phyloP scores from a whole-genome alignment of 2,113 vertebrate genomes.

The Oncorhynchus mykiss region DNA sequence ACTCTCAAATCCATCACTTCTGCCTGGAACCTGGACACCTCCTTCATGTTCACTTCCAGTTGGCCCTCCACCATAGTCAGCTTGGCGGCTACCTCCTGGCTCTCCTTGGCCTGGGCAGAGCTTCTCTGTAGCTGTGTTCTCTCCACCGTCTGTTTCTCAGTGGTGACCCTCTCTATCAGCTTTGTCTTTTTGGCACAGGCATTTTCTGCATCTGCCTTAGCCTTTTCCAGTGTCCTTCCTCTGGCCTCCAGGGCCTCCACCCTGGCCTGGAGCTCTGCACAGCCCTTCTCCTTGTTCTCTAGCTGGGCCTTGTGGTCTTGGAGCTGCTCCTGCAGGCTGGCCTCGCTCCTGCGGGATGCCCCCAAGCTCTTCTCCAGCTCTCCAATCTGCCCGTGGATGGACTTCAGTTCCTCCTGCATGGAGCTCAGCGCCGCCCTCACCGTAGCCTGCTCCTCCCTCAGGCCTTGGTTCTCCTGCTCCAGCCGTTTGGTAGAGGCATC shows the following conservation, averaged over 20 bases:
- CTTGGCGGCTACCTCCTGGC: constrained; percentile 63
- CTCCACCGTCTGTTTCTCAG: constrained; percentile 69
- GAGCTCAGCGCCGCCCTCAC: constrained; percentile 68
- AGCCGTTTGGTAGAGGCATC: constrained; percentile 71
- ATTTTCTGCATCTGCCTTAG: constrained; percentile 69
- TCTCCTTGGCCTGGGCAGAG: constrained; percentile 54
- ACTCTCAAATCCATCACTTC: constrained; percentile 74
- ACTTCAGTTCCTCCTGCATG: constrained; percentile 78
- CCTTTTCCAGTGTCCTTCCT: constrained; percentile 65
- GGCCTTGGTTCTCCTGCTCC: constrained; percentile 74
- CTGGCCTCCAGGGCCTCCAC: constrained; percentile 56
- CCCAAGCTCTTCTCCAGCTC: constrained; percentile 78
- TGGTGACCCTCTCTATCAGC: constrained; percentile 59
- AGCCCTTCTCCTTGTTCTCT: constrained; percentile 63
- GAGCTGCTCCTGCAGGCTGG: constrained; percentile 71
- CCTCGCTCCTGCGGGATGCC: constrained; percentile 72
- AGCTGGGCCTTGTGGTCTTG: constrained; percentile 69
- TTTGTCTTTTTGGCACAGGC: constrained; percentile 59
- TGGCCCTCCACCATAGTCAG: constrained; percentile 76
- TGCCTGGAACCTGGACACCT: constrained; percentile 77
- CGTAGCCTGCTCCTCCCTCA: constrained; percentile 77
- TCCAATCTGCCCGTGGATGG: constrained; percentile 69
- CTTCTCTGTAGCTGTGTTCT: constrained; percentile 63
- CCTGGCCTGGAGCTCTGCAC: constrained; percentile 68
- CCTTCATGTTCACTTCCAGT: constrained; percentile 72